Evolutionary conservation across 2,888 invertebrate species (phyloP), one percentile per base, ranked within the genome.

Genomic region (Macrosiphum euphorbiae): DNA sequence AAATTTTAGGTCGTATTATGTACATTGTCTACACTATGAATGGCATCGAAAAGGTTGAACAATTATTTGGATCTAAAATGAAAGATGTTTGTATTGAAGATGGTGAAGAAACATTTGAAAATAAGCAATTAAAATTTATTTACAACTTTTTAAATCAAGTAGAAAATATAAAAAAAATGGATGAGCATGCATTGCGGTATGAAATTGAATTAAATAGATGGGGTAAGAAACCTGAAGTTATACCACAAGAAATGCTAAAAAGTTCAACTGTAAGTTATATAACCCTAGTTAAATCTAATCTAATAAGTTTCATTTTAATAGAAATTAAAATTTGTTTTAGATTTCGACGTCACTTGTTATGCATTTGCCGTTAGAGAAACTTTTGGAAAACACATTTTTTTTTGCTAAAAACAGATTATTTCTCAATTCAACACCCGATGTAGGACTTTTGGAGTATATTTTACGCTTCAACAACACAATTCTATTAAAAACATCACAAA

Each of bases 331-430:
- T 88, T 28, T 8, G 13, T n/a, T 61, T 28, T 90, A 94, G 94
- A 90, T 94, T 87, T 41, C 90, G 61, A 90, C 50, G 52, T 61
- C 94, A 55, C 94, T 94, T 67, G 52, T 86, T 8, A 90, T 50
- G 61, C 85, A 94, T 90, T 86, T 94, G 89, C 87, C 94, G 67
- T 41, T 94, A 8, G 52, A 41, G 16, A 50, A 20, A 41, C 28
- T 94, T 28, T 67, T 94, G 41, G 90, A 94, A 7, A 90, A 90
- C 13, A 94, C 94, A 50, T 67, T 87, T 24, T 44, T 28, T 90
- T 90, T 94, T 67, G 84, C 94, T 41, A 94, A 86, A 94, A 44
- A 86, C 41, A 86, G 50, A 86, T 90, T 94, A 87, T 94, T 94
- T 94, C 0, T 0, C 4, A 90, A 90, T 67, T 50, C 44, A 52